phyloP scores from a whole-genome alignment of 2,888 invertebrate genomes.

The Drosophila helvetica region DNA sequence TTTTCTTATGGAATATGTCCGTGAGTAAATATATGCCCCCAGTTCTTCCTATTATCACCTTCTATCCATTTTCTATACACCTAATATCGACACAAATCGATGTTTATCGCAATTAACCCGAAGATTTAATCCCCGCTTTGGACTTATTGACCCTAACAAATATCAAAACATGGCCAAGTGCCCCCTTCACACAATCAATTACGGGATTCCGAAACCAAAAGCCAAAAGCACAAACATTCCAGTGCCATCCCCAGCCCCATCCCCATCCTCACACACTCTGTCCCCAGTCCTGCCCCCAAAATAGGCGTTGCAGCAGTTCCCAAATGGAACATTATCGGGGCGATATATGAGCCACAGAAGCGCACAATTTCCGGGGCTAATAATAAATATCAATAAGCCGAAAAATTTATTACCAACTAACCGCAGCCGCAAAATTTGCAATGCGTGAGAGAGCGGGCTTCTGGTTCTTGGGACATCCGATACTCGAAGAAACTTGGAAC shows the following conservation, averaged over 20 bases:
- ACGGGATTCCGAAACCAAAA: slow-evolving; percentile 39
- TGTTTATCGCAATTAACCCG: slow-evolving; percentile 29
- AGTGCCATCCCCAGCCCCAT: not conserved
- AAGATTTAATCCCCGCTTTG: slow-evolving; percentile 36
- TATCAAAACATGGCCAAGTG: slow-evolving; percentile 26
- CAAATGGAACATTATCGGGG: slow-evolving; percentile 60
- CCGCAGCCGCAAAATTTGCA: slow-evolving; percentile 67
- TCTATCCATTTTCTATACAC: too few relatives aligned
- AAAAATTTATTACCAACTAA: slow-evolving; percentile 71
- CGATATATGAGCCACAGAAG: slow-evolving; percentile 60
- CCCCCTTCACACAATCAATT: slow-evolving; percentile 36
- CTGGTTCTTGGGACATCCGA: slow-evolving; percentile 3
- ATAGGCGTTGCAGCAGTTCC: slow-evolving; percentile 33
- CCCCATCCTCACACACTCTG: slow-evolving; percentile 7
- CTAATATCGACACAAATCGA: slow-evolving; percentile 9
- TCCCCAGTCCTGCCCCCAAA: not conserved
- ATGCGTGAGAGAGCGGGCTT: slow-evolving; percentile 16
- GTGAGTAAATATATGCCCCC: too few relatives aligned
- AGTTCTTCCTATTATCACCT: too few relatives aligned
- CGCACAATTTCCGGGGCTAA: slow-evolving; percentile 69
- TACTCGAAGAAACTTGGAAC: slow-evolving; percentile 10
- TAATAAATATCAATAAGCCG: slow-evolving; percentile 77
- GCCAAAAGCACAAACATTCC: slow-evolving; percentile 21
- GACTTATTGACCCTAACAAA: slow-evolving; percentile 39
- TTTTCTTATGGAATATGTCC: too few relatives aligned